These are phyloP conservation scores for Epizoanthus fatuus DNA, from an alignment of 92 coral and sea anemone genomes.

Conservation along the genomic window DNA sequence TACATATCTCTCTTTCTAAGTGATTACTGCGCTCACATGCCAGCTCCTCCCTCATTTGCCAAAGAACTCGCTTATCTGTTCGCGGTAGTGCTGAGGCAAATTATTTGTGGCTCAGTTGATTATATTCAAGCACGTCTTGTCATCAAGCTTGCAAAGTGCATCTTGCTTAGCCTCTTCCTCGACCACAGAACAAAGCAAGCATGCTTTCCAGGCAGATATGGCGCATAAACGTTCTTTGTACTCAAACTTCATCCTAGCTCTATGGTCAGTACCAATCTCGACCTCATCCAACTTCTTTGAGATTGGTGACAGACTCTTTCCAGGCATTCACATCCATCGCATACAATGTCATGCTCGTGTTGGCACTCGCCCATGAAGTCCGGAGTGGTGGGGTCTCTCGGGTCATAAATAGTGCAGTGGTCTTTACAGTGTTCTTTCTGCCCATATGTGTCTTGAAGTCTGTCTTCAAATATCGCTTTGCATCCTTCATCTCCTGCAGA, in stretches of 20 bases:
- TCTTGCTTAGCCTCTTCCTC: conserved; percentile 61
- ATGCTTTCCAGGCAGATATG: conserved; percentile 56
- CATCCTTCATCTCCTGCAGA: conserved; percentile 41
- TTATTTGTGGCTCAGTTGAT: conserved; percentile 64
- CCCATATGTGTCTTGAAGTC: conserved; percentile 69
- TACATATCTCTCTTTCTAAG: conserved; percentile 30
- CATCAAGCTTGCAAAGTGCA: conserved; percentile 41
- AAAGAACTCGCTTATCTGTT: conserved; percentile 21
- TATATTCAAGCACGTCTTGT: conserved; percentile 40
- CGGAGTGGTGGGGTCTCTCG: conserved; percentile 41
- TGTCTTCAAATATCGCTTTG: conserved; percentile 67
- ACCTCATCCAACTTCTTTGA: conserved; percentile 34
- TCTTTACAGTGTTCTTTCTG: conserved; percentile 59
- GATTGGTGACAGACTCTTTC: conserved; percentile 37
- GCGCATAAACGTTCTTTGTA: conserved; percentile 32
- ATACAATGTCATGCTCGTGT: conserved; percentile 35
- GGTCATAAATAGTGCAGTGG: conserved; percentile 59
- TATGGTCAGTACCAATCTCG: conserved; percentile 29
- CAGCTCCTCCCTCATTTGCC: conserved; percentile 28
- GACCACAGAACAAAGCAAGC: conserved; percentile 36
- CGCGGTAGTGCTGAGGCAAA: conserved; percentile 46
- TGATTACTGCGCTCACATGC: conserved; percentile 50
- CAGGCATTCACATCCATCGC: conserved; percentile 53
- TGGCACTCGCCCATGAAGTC: conserved; percentile 6
- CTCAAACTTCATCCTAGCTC: conserved; percentile 47